Percentiles rank a stretch among this genome's conserved stretches.
Conservation (phyloP, 2,888 invertebrate genomes). For the Caenorhabditis parvicauda region DNA sequence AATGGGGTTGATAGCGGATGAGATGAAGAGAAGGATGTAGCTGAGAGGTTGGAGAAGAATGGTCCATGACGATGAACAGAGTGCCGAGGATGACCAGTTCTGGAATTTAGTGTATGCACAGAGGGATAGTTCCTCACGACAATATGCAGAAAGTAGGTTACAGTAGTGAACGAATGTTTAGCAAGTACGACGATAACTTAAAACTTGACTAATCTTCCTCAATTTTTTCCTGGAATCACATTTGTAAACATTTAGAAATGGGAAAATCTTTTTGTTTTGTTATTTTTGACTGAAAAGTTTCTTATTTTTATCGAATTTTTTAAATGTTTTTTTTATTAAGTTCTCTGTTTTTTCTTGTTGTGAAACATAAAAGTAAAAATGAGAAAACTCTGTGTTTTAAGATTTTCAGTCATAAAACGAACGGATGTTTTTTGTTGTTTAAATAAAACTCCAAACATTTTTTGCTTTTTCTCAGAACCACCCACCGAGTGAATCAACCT, state of each 20-base stretch:
- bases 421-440: neutral
- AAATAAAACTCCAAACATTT: too few species aligned
- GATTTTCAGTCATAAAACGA: too few species aligned
- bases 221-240: too few species aligned
- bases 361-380: neutral
- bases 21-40: conserved; percentile 52
- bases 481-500: conserved; percentile 64
- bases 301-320: neutral
- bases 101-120: conserved; percentile 19
- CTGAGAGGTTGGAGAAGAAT: conserved; percentile 51
- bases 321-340: neutral
- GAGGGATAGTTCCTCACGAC: too few species aligned
- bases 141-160: too few species aligned
- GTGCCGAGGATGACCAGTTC: conserved; percentile 34
- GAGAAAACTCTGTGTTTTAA: neutral
- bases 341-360: neutral
- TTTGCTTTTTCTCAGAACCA: too few species aligned
- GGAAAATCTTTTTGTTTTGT: too few species aligned
- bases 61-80: conserved; percentile 43
- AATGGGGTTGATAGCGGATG: conserved; percentile 55
- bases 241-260: too few species aligned
- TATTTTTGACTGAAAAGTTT: too few species aligned
- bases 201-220: too few species aligned
- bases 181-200: too few species aligned
- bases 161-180: too few species aligned